Conservation (phyloP, 2,113 vertebrate species). For the Synodontis membranacea region DNA sequence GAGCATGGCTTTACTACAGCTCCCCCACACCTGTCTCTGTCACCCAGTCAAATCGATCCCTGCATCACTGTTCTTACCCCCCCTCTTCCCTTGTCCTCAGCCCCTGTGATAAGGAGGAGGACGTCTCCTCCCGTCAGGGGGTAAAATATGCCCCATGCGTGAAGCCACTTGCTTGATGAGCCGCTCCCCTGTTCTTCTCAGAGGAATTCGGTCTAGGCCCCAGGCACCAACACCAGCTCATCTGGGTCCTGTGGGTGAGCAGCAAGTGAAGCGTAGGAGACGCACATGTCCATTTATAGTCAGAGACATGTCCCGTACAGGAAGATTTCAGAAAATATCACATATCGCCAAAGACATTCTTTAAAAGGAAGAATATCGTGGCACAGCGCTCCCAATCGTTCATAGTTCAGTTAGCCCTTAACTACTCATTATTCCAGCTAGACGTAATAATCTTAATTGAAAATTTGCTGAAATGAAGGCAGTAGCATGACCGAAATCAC, state of each 20-base stretch:
- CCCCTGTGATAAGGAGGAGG: conserved; percentile 53
- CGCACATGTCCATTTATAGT: conserved; percentile 45
- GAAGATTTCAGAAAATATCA: conserved; percentile 31
- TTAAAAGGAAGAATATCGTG: conserved; percentile 18
- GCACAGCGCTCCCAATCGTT: conserved; percentile 2
- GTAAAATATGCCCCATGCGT: conserved; percentile 56
- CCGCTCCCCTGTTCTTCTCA: conserved; percentile 44
- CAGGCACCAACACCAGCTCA: conserved; percentile 34
- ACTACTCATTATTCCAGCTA: conserved; percentile 20
- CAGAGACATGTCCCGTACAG: conserved; percentile 33
- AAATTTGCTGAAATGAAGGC: conserved; percentile 39
- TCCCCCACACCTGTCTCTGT: conserved; percentile 70
- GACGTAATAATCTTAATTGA: conserved; percentile 36
- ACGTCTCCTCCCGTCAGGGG: conserved; percentile 51
- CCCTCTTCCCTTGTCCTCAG: conserved; percentile 58
- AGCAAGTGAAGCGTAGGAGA: conserved; percentile 36
- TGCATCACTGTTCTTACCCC: conserved; percentile 55
- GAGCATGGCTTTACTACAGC: conserved; percentile 56
- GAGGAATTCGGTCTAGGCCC: conserved; percentile 37
- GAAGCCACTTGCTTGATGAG: conserved; percentile 57
- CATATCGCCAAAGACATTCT: conserved; percentile 27
- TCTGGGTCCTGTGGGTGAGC: conserved; percentile 31
- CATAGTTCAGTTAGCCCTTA: background rate
- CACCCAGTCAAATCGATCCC: conserved; percentile 63
- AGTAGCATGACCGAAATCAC: conserved; percentile 19